Evolutionary conservation across 2,888 invertebrate genomes (phyloP), one percentile per base, ranked within the genome.

Genomic region (Athalia rosae): DNA sequence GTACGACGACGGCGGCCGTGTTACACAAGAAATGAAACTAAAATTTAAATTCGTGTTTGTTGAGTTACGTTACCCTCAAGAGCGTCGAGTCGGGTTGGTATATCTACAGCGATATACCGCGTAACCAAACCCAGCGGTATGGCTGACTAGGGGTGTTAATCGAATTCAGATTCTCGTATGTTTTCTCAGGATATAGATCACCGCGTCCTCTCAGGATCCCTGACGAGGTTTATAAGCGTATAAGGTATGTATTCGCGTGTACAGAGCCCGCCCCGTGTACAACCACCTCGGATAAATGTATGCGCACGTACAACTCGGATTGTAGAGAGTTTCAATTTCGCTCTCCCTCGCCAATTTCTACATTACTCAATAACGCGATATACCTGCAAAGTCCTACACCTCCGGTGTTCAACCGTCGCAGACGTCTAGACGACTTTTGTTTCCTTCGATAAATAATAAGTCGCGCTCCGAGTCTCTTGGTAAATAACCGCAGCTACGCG

Each of bases 371-470:
- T 28, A 28, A 28, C 28, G 28, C 28, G 28, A 28, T 28, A 28
- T 28, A 28, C 28, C 28, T 28, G 28, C 28, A 28, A 28, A 28
- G 28, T 28, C 28, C n/a, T n/a, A 28, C 2, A 28, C 28, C 28
- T 71, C 45, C 41, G 53, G 71, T 43, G 11, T 8, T 69, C 15
- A 28, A 41, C 66, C 41, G 28, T 45, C 13, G 71, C 58, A 11
- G 58, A 58, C 58, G 71, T 71, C 58, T 45, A 58, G 71, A 67
- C 67, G 67, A 13, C 28, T 28, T 28, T 56, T 71, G 13, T 43
- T 58, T 47, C 3, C 64, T 11, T 13, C 3, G 71, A 45, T 41
- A 45, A 3, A 43, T 15, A 15, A 6, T 13, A 53, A 9, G 6
- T 67, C 4, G 45, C 11, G 15, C 11, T 50, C 66, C 11, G 7